A percentile compares a stretch with the other conserved stretches of the same genome.
These are phyloP conservation scores for Epizoanthus rinbou DNA, from an alignment of 92 coral and sea anemone species.

Conservation along the genomic window DNA sequence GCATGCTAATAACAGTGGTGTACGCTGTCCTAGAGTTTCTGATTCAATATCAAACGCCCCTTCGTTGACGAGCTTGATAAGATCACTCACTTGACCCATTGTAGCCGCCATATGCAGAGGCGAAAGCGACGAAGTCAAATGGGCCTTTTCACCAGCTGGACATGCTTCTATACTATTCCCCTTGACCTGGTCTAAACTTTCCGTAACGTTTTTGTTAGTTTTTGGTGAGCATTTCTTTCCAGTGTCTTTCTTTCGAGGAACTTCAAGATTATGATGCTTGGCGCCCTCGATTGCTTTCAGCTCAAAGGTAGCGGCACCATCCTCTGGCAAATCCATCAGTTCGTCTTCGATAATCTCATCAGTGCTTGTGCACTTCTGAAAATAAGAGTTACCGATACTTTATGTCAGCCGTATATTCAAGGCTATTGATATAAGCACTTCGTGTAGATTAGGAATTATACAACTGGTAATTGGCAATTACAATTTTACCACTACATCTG, in stretches of 20 bases:
- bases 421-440: too few relatives aligned
- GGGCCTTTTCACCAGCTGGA: constrained; percentile 30
- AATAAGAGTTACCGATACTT: background rate
- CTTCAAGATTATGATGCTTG: background rate
- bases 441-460: too few relatives aligned
- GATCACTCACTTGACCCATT: constrained; percentile 49
- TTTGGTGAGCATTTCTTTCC: background rate
- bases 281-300: background rate
- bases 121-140: constrained; percentile 50
- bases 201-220: constrained; percentile 4
- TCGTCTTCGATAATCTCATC: background rate
- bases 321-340: background rate
- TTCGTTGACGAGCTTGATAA: constrained; percentile 58
- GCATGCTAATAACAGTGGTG: constrained; percentile 83
- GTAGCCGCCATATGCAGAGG: constrained; percentile 76
- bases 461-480: too few relatives aligned
- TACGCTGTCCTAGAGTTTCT: constrained; percentile 58
- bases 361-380: background rate
- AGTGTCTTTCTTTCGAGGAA: background rate
- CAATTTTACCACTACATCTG: too few relatives aligned
- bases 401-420: too few relatives aligned
- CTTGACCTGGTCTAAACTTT: constrained; percentile 50
- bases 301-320: background rate
- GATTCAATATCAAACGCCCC: constrained; percentile 53
- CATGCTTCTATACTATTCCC: constrained; percentile 44